Evolutionary conservation across 2,797 vertebrate genomes (phyloP).

Genomic region (Chromobotia macracanthus): DNA sequence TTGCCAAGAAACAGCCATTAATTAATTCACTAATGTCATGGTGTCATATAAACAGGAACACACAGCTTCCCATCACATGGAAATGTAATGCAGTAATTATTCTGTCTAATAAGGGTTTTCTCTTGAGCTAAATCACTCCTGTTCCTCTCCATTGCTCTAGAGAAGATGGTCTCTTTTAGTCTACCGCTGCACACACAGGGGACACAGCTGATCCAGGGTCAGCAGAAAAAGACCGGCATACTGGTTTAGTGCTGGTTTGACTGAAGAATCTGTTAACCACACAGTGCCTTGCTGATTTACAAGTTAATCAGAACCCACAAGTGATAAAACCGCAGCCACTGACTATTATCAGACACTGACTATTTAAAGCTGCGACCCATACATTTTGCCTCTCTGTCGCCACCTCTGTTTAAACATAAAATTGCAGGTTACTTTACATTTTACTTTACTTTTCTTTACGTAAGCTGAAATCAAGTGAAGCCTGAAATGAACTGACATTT

Average conservation of each 20-base stretch:
- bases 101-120: conserved; percentile 36
- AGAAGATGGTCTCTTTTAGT: conserved; percentile 27
- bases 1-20: conserved; percentile 34
- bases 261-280: too few species aligned
- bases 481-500: too few species aligned
- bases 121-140: conserved; percentile 1
- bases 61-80: conserved; percentile 4
- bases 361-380: too few species aligned
- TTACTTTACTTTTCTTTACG: too few species aligned
- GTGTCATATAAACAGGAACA: conserved; percentile 46
- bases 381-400: too few species aligned
- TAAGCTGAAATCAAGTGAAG: too few species aligned
- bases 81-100: conserved; percentile 37
- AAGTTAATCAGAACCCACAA: too few species aligned
- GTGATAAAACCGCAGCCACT: neutral
- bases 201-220: conserved; percentile 64
- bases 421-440: too few species aligned
- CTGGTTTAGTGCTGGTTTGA: neutral
- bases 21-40: conserved; percentile 31
- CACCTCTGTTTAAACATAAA: too few species aligned
- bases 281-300: too few species aligned
- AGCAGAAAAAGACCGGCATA: neutral
- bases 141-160: neutral
- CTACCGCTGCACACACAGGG: conserved; percentile 27
- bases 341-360: neutral